phyloP scores from a whole-genome alignment of 2,797 vertebrate genomes.

The Erethizon dorsatum region DNA sequence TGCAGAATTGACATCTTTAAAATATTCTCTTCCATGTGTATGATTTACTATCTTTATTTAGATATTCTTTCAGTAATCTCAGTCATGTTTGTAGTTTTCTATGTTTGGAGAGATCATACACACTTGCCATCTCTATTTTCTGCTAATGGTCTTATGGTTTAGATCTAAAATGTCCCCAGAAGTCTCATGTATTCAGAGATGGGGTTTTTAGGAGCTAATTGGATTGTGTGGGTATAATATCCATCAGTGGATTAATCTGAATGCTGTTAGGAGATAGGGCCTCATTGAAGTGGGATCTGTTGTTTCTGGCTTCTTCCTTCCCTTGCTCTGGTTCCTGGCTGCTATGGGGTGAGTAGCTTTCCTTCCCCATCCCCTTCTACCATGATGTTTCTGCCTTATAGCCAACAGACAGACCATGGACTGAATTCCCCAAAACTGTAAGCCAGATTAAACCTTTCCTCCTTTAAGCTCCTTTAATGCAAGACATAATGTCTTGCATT shows the following conservation, averaged over 20 bases:
- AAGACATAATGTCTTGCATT: not conserved
- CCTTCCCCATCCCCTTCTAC: not conserved
- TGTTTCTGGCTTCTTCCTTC: not conserved
- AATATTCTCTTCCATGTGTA: not conserved
- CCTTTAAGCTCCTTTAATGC: not conserved
- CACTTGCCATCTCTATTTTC: not conserved
- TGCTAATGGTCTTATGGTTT: not conserved
- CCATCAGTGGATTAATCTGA: not conserved
- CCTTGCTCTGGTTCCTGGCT: not conserved
- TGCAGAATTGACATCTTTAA: not conserved
- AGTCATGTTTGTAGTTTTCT: not conserved
- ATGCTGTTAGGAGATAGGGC: not conserved
- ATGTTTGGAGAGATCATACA: not conserved
- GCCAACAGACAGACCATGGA: not conserved
- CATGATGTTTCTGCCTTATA: not conserved
- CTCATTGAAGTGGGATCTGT: not conserved
- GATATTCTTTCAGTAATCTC: not conserved
- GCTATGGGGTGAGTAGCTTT: not conserved
- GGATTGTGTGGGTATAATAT: not conserved
- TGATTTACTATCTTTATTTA: not conserved
- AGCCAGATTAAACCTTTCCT: not conserved
- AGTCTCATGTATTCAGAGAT: not conserved
- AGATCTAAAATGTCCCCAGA: not conserved
- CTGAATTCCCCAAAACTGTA: not conserved
- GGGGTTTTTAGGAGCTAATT: not conserved